These are phyloP conservation scores for Etheostoma spectabile DNA, from an alignment of 2,113 vertebrate species.

Conservation along the genomic window DNA sequence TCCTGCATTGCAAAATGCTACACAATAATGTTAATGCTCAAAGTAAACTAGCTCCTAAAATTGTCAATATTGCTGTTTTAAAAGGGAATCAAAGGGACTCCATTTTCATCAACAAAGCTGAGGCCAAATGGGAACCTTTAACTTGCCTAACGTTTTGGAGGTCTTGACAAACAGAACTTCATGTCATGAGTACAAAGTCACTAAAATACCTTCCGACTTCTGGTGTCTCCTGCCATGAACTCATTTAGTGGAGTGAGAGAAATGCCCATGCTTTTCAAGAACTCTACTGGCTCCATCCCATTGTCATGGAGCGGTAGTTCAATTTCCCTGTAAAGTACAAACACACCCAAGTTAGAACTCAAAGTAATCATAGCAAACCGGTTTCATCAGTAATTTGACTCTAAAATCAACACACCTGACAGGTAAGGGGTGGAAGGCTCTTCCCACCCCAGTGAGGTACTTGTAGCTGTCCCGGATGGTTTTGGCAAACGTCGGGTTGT, in stretches of 20 bases:
- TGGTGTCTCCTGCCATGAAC: conserved; percentile 24
- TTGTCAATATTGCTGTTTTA: not conserved
- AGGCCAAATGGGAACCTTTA: not conserved
- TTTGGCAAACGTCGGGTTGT: conserved; percentile 87
- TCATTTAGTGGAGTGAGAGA: conserved; percentile 83
- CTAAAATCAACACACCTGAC: conserved; percentile 71
- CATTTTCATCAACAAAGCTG: not conserved
- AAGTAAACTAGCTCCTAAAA: not conserved
- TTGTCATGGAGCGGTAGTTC: conserved; percentile 84
- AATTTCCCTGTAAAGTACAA: conserved; percentile 75
- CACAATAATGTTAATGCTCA: not conserved
- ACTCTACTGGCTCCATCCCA: conserved; percentile 84
- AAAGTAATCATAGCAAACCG: not conserved
- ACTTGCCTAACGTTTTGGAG: not conserved
- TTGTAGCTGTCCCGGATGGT: conserved; percentile 87
- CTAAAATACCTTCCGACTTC: conserved; percentile 52
- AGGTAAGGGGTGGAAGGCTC: conserved; percentile 72
- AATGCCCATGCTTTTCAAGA: conserved; percentile 88
- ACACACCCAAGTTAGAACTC: conserved; percentile 2
- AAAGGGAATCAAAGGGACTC: not conserved
- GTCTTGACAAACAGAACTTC: not conserved
- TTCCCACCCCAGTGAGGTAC: conserved; percentile 85
- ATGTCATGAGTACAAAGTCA: not conserved
- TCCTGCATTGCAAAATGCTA: not conserved
- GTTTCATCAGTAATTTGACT: not conserved